Conservation (phyloP, 2,797 vertebrate species). For the Sternotherus odoratus region DNA sequence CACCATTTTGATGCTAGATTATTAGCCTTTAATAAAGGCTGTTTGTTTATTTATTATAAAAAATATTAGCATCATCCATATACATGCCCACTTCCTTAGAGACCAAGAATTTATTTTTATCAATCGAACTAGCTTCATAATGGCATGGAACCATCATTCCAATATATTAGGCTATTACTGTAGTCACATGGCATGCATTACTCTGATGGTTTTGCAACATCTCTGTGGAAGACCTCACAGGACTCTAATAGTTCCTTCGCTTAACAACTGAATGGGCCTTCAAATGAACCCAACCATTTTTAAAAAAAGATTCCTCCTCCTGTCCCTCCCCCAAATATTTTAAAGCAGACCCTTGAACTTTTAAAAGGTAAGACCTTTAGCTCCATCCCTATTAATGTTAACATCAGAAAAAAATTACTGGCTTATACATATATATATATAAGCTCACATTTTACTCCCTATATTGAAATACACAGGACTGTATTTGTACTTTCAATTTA, state of each 20-base stretch:
- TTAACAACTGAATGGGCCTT: not conserved
- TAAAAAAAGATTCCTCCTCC: not conserved
- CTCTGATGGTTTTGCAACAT: not conserved
- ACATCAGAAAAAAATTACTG: not conserved
- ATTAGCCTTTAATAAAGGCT: not conserved
- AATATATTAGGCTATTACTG: not conserved
- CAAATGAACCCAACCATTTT: not conserved
- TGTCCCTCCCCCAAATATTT: not conserved
- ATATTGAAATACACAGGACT: not conserved
- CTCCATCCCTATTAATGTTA: not conserved
- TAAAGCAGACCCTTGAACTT: not conserved
- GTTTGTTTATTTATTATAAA: not conserved
- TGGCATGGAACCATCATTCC: not conserved
- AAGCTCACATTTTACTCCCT: not conserved
- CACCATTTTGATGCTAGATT: not conserved
- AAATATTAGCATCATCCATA: not conserved
- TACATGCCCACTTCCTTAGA: not conserved
- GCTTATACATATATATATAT: not conserved
- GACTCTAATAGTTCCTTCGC: not conserved
- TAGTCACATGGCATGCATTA: not conserved
- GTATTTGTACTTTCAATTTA: not conserved
- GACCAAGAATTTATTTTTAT: not conserved
- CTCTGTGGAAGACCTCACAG: not conserved
- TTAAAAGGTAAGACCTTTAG: not conserved
- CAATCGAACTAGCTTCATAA: not conserved